Evolutionary conservation across 1,140 invertebrate species (phyloP).

Genomic region (Drosophila albomicans): DNA sequence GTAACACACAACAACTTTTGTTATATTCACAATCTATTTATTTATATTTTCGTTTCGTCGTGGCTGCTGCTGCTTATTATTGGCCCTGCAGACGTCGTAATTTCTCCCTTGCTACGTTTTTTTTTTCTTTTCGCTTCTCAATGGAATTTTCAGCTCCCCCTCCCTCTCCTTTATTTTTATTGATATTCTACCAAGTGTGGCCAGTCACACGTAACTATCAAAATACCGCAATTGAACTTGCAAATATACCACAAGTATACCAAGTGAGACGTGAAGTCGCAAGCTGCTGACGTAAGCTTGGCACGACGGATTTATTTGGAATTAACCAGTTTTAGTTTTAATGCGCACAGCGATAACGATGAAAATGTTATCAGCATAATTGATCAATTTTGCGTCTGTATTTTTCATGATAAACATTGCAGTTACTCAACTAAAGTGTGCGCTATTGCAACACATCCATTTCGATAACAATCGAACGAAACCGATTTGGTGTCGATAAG

Average conservation of each 20-base stretch:
- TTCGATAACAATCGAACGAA: neutral
- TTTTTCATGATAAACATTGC: neutral
- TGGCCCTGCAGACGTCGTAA: constrained; percentile 68
- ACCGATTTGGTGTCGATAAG: constrained; percentile 1
- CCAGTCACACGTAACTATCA: constrained; percentile 2
- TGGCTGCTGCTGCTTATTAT: constrained; percentile 41
- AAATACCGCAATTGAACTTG: constrained; percentile 20
- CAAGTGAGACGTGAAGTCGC: neutral
- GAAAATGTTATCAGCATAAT: neutral
- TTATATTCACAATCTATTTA: constrained; percentile 53
- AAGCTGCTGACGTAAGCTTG: constrained; percentile 29
- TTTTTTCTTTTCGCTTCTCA: constrained; percentile 70
- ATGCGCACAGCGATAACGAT: neutral
- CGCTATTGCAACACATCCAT: neutral
- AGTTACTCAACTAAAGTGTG: neutral
- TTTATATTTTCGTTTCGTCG: constrained; percentile 57
- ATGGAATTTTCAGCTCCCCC: constrained; percentile 67
- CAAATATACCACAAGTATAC: constrained; percentile 30
- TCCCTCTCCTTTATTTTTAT: constrained; percentile 57
- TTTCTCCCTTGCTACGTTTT: constrained; percentile 73
- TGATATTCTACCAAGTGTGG: constrained; percentile 60
- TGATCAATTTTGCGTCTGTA: neutral
- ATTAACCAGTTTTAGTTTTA: neutral
- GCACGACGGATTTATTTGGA: neutral
- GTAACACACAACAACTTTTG: constrained; percentile 58